phyloP scores from a whole-genome alignment of 2,888 invertebrate species.

The Monochamus alternatus region DNA sequence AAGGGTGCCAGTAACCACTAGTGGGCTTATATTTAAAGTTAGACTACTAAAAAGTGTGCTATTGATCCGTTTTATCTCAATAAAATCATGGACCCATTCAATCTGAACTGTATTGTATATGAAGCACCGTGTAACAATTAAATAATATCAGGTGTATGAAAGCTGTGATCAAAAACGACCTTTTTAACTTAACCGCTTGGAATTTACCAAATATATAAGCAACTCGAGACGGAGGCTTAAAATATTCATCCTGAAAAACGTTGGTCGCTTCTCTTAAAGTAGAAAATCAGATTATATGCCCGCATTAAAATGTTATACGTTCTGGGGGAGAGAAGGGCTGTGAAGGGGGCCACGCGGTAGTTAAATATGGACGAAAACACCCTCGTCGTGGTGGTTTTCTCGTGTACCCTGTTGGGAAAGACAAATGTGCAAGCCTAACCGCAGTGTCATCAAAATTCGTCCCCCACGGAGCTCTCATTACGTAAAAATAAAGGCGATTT shows the following conservation, averaged over 20 bases:
- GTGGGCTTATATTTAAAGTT: too few species aligned
- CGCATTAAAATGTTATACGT: neutral
- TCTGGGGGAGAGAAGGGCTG: neutral
- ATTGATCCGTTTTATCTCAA: too few species aligned
- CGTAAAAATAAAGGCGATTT: too few species aligned
- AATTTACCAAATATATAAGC: neutral
- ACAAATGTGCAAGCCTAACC: neutral
- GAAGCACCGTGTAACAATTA: too few species aligned
- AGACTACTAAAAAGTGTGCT: too few species aligned
- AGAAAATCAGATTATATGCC: neutral
- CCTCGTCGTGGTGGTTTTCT: neutral
- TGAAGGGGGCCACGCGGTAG: neutral
- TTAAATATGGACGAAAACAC: slow-evolving; percentile 3
- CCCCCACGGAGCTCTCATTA: too few species aligned
- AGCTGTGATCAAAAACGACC: neutral
- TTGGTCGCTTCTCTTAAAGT: neutral
- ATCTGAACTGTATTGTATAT: too few species aligned
- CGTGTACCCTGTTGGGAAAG: neutral
- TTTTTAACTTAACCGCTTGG: neutral
- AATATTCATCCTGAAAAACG: neutral
- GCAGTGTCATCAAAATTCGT: neutral
- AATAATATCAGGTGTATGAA: neutral
- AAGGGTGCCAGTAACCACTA: too few species aligned
- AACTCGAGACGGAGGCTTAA: neutral
- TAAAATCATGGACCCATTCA: too few species aligned